phyloP scores from a whole-genome alignment of 2,797 vertebrate genomes.

The Muraenolepis orangiensis region DNA sequence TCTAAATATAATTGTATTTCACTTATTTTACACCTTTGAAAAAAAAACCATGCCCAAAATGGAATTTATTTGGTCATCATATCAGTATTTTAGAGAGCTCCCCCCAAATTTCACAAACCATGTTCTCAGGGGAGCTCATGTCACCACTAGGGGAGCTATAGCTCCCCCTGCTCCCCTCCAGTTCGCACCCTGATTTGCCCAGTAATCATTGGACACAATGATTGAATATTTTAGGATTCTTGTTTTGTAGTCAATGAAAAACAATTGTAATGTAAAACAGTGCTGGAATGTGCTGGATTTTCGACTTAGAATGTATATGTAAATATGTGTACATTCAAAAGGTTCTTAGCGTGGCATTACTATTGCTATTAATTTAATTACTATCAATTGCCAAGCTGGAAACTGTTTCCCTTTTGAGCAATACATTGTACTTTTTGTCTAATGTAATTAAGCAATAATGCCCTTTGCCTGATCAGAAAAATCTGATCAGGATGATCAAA shows the following conservation, averaged over 20 bases:
- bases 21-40: no score
- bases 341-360: background rate
- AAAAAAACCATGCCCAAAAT: no score
- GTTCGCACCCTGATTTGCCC: no score
- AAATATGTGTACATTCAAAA: background rate
- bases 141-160: no score
- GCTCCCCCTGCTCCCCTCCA: no score
- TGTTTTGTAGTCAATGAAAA: background rate
- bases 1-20: no score
- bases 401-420: background rate
- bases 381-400: background rate
- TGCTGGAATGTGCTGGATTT: background rate
- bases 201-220: background rate
- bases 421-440: background rate
- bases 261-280: background rate
- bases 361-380: background rate
- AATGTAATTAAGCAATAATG: constrained; percentile 1
- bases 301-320: no score
- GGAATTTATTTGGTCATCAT: no score
- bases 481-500: no score
- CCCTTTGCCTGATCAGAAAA: background rate
- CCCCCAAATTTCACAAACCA: no score
- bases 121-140: no score
- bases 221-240: background rate
- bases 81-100: no score